Conservation (phyloP, 2,113 vertebrate genomes). For the Proteles cristata region DNA sequence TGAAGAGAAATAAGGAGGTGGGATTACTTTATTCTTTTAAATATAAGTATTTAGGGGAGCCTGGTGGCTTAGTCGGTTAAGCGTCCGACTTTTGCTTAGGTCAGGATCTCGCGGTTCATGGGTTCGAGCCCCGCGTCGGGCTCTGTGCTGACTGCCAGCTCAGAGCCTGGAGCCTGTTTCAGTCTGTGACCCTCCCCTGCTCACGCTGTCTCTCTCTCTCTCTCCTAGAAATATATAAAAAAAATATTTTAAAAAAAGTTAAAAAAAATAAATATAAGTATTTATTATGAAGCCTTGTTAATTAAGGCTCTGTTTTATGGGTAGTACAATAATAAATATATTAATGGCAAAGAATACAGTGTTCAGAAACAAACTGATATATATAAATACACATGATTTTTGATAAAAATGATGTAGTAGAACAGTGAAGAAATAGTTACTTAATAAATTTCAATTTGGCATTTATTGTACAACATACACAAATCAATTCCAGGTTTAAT, state of each 20-base stretch:
- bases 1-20: neutral
- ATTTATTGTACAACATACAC: neutral
- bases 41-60: neutral
- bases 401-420: neutral
- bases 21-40: neutral
- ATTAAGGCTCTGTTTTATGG: neutral
- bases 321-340: neutral
- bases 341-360: neutral
- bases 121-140: too few species aligned
- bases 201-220: too few species aligned
- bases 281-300: neutral
- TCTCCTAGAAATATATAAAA: too few species aligned
- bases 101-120: too few species aligned
- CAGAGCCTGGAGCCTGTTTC: too few species aligned
- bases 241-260: too few species aligned
- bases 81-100: too few species aligned
- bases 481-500: neutral
- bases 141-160: too few species aligned
- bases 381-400: neutral
- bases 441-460: constrained; percentile 4
- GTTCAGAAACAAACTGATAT: neutral
- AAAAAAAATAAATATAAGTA: neutral
- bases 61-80: too few species aligned
- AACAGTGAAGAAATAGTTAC: neutral
- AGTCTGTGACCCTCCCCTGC: too few species aligned